Evolutionary conservation across 2,113 vertebrate genomes (phyloP).

Genomic region (Etheostoma spectabile): DNA sequence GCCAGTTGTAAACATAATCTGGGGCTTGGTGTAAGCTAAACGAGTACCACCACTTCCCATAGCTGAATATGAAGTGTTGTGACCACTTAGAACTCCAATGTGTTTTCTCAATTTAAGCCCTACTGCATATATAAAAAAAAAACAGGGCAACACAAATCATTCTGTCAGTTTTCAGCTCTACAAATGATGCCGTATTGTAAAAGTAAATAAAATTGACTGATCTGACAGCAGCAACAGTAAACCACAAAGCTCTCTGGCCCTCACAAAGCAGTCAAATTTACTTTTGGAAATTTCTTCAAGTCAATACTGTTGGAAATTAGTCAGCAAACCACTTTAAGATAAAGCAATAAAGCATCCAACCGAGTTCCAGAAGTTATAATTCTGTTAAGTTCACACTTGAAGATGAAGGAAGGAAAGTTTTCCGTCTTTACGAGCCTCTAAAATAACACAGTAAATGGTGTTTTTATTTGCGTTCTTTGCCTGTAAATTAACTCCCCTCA

Average conservation of each 20-base stretch:
- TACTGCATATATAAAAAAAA: background rate
- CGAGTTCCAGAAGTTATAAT: constrained; percentile 55
- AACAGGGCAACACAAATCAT: background rate
- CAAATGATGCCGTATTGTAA: background rate
- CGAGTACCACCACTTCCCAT: constrained; percentile 12
- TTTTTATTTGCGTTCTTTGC: constrained; percentile 64
- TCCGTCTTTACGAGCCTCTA: constrained; percentile 72
- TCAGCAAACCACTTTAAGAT: constrained; percentile 54
- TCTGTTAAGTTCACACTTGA: constrained; percentile 62
- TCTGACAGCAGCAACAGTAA: constrained; percentile 16
- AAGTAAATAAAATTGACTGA: background rate
- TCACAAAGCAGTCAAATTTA: constrained; percentile 22
- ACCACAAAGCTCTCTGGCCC: constrained; percentile 1
- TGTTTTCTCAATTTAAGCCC: background rate
- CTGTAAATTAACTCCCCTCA: constrained; percentile 58
- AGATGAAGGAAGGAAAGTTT: constrained; percentile 69
- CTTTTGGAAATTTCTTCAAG: constrained; percentile 22
- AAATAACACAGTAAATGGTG: constrained; percentile 64
- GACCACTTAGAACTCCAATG: background rate
- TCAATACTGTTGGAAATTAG: constrained; percentile 24
- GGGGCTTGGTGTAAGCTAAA: constrained; percentile 20
- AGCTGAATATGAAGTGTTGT: constrained; percentile 30
- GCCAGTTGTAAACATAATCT: constrained; percentile 55
- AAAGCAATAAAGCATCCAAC: constrained; percentile 47
- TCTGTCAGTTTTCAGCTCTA: background rate